A percentile compares a stretch with the other conserved stretches of the same genome.
These are phyloP conservation scores for Halictus ligatus DNA, from an alignment of 2,888 invertebrate species.

Conservation along the genomic window DNA sequence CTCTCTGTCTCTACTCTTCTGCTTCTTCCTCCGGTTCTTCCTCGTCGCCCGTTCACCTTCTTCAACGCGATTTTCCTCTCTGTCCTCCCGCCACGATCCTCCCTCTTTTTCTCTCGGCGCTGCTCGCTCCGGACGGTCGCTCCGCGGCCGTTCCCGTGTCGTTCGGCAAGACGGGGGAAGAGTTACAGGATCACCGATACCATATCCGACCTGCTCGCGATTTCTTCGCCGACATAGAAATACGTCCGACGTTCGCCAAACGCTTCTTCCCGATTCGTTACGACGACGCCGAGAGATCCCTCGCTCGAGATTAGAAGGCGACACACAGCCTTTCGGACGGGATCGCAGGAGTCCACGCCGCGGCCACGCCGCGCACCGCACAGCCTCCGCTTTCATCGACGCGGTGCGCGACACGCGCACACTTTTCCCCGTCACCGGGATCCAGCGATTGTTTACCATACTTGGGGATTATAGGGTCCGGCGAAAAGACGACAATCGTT, in stretches of 20 bases:
- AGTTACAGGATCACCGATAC: slow-evolving; percentile 66
- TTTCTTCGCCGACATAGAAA: slow-evolving; percentile 48
- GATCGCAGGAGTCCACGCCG: slow-evolving; percentile 13
- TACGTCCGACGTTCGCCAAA: slow-evolving; percentile 48
- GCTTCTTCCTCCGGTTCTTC: background rate
- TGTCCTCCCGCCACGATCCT: background rate
- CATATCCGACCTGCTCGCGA: slow-evolving; percentile 59
- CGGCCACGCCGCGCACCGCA: no score
- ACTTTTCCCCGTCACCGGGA: slow-evolving; percentile 14
- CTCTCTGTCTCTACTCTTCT: background rate
- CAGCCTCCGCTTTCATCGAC: background rate
- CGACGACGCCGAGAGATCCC: slow-evolving; percentile 18
- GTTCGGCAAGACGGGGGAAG: slow-evolving; percentile 46
- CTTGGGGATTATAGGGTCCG: background rate
- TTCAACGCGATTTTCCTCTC: slow-evolving; percentile 8
- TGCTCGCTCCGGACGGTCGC: slow-evolving; percentile 32
- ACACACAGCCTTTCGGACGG: slow-evolving; percentile 23
- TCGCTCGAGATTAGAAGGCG: slow-evolving; percentile 38
- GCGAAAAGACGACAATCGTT: background rate
- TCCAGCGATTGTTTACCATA: background rate
- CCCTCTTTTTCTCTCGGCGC: slow-evolving; percentile 55
- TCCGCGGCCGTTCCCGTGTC: slow-evolving; percentile 47
- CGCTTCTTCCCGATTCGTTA: slow-evolving; percentile 39
- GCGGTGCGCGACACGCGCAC: background rate
- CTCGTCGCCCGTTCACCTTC: background rate